Evolutionary conservation across 2,888 invertebrate species (phyloP), one percentile per base, ranked within the genome.

Genomic region (Nebria brevicollis): DNA sequence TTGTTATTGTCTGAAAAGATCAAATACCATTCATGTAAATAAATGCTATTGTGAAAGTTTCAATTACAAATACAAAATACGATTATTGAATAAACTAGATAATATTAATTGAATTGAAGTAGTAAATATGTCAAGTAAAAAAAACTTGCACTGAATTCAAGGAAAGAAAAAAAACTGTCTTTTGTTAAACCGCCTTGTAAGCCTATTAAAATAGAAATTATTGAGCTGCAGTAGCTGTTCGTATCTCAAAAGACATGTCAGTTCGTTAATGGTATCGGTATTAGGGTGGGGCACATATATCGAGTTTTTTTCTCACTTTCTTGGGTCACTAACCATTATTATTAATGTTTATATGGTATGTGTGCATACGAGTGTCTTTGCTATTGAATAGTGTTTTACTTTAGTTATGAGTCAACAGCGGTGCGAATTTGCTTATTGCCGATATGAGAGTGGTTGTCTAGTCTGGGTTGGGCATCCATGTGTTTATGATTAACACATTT

Each of bases 171-270:
- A 77, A 66, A 68, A 41, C 15, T 42, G 26, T 72, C 78, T 78
- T 72, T 78, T 78, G 72, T 70, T 70, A 25, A 20, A 70, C 34
- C 34, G 70, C 70, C 70, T 25, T 54, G 41, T 70, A 64, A 75
- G 26, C 70, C 80, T 75, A 80, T 80, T 80, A 80, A 80, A 78
- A 68, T 80, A 80, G 80, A 80, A 80, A 80, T 75, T 80, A 80
- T 80, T 80, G 80, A 80, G 75, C 26, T 80, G 75, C 75, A 72
- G 80, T 80, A 80, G 80, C 68, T 41, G 75, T 20, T 70, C 26
- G 75, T 79, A 79, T 66, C 74, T 79, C 73, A 78, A 54, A 54
- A 54, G 68, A 65, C 78, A 78, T 78, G 78, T 78, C 73, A 66
- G 78, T 34, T 34, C 74, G 74, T 34, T 79, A 74, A 79, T 75